Base-by-base conservation (phyloP, 30 jellyfish, hydroid and myxozoan genomes). In the Aurelia sp. region DNA sequence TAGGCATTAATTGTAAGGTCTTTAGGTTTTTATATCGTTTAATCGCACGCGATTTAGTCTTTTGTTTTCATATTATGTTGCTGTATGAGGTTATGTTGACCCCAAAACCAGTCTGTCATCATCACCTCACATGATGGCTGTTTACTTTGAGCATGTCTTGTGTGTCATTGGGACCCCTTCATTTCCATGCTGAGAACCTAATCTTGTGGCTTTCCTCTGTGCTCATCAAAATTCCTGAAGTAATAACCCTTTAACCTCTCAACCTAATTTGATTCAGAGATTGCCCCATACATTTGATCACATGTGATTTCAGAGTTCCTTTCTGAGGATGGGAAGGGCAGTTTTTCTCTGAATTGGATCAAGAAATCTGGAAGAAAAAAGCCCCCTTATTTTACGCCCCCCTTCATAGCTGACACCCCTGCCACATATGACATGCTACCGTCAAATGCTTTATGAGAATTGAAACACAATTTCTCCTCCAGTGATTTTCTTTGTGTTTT, bases 51-150 rank as follows among this genome's bases (percentile, higher is more conserved):
- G 77, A 78, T 78, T 62, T 59, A 35, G 30, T 62, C 89, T 63
- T 72, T 74, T 78, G 89, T 78, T 78, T 62, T 17, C 71, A 21
- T 44, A 44, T 44, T 44, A 59, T 63, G 72, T 78, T 65, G 71
- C 30, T 13, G 51, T 15, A 64, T 18, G 89, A 78, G 89, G 89
- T 78, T 78, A 78, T 62, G 79, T 63, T 78, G 89, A 78, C 89
- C 89, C 63, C 78, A 51, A 65, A 31, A 15, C 82, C 13, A 20
- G 59, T 51, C 61, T 18, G 73, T 63, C 89, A 37, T 52, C 89
- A 40, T 16, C 22, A 23, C 37, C 68, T 78, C 89, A 78, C 89
- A 78, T 78, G 89, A 78, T 78, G 66, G 15, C 72, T n/a, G 31
- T 44, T 78, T 47, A 23, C 59, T 53, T 61, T 61, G 71, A 61